A percentile compares a stretch with the other conserved stretches of the same genome.
These are phyloP conservation scores for Auanema freiburgensis DNA, from an alignment of 2,888 invertebrate species.

Conservation along the genomic window DNA sequence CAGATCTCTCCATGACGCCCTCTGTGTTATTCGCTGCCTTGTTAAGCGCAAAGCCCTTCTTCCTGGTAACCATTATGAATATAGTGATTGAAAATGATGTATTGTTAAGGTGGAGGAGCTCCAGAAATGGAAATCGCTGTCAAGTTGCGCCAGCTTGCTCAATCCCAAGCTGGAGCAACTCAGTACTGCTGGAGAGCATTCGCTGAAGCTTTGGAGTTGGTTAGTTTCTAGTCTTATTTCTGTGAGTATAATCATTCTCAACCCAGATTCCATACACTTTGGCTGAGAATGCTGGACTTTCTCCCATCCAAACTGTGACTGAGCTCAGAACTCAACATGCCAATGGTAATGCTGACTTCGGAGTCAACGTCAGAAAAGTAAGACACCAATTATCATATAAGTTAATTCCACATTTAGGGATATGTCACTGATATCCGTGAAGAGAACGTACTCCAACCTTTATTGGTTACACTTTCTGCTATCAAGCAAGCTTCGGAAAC, in stretches of 20 bases:
- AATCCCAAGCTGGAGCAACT: slow-evolving; percentile 81
- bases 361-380: slow-evolving; percentile 86
- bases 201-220: slow-evolving; percentile 85
- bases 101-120: slow-evolving; percentile 86
- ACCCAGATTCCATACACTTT: slow-evolving; percentile 82
- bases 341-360: slow-evolving; percentile 80
- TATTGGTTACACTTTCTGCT: slow-evolving; percentile 90
- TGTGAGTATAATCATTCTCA: no score
- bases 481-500: slow-evolving; percentile 93
- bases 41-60: slow-evolving; percentile 77
- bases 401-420: slow-evolving; percentile 70
- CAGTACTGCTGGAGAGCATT: slow-evolving; percentile 93
- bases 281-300: slow-evolving; percentile 88
- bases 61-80: slow-evolving; percentile 40
- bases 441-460: slow-evolving; percentile 94
- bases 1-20: slow-evolving; percentile 86
- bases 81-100: not conserved
- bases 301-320: slow-evolving; percentile 92
- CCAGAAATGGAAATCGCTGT: slow-evolving; percentile 93
- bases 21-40: slow-evolving; percentile 90
- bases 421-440: slow-evolving; percentile 93
- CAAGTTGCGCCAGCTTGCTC: slow-evolving; percentile 79
- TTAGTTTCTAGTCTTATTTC: slow-evolving; percentile 12
- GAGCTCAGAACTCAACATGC: slow-evolving; percentile 92
- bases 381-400: slow-evolving; percentile 6